Percentiles rank a stretch among this genome's conserved stretches.
These are phyloP conservation scores for Paramuricea clavata DNA, from an alignment of 92 coral and sea anemone genomes.

Conservation along the genomic window DNA sequence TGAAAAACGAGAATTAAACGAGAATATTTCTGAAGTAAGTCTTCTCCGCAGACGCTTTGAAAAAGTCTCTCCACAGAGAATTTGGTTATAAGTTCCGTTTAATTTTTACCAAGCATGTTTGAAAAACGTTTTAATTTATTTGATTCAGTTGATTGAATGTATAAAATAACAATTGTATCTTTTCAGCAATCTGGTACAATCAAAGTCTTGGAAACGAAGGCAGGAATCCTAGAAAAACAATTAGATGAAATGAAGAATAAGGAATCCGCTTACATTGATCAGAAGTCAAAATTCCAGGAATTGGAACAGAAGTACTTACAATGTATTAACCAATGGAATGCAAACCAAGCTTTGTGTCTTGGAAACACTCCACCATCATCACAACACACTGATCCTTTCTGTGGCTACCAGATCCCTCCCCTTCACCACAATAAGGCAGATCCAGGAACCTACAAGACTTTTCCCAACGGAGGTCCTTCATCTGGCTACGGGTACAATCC, in stretches of 20 bases:
- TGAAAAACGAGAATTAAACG: conserved; percentile 76
- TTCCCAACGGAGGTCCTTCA: not conserved
- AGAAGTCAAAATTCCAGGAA: conserved; percentile 74
- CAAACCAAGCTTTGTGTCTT: conserved; percentile 40
- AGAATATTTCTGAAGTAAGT: conserved; percentile 27
- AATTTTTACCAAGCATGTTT: too few relatives aligned
- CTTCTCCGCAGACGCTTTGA: not conserved
- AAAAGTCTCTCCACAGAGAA: too few relatives aligned
- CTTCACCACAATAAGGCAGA: not conserved
- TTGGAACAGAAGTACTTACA: conserved; percentile 75
- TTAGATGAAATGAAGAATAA: conserved; percentile 71
- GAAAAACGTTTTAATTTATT: too few relatives aligned
- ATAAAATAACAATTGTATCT: not conserved
- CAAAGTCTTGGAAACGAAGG: conserved; percentile 66
- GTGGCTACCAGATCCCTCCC: conserved; percentile 14
- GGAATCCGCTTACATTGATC: conserved; percentile 64
- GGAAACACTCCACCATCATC: conserved; percentile 70
- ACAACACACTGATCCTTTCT: conserved; percentile 43
- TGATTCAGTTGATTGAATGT: not conserved
- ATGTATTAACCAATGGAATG: conserved; percentile 70
- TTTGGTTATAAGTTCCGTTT: too few relatives aligned
- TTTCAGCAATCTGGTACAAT: conserved; percentile 74
- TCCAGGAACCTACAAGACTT: not conserved
- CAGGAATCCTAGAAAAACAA: conserved; percentile 69
- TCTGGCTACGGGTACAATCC: not conserved